A percentile compares a stretch with the other conserved stretches of the same genome.
These are phyloP conservation scores for Cataglyphis rosenhaueri DNA, from an alignment of 2,888 invertebrate species.

Conservation along the genomic window DNA sequence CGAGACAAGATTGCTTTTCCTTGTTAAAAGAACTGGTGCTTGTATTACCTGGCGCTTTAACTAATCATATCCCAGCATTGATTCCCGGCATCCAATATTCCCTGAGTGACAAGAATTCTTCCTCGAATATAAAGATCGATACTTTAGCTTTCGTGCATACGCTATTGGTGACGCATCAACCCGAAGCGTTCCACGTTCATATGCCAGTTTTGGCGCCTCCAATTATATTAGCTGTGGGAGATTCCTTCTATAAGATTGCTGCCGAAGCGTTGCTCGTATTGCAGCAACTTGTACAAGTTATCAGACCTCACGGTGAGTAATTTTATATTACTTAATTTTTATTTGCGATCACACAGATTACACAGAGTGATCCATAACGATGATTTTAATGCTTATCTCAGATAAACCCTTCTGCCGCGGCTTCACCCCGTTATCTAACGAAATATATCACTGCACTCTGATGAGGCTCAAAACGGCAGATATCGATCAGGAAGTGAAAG, in stretches of 20 bases:
- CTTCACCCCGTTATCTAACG: conserved; percentile 91
- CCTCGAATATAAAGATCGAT: conserved; percentile 99
- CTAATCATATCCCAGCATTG: conserved; percentile 93
- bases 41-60: conserved; percentile 95
- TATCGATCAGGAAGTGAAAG: conserved; percentile 99
- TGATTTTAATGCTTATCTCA: conserved; percentile 60
- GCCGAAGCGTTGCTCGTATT: conserved; percentile 97
- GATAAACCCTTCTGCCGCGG: conserved; percentile 88
- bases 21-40: conserved; percentile 95
- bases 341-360: background rate
- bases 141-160: conserved; percentile 96
- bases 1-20: conserved; percentile 96
- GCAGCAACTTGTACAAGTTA: conserved; percentile 97
- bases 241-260: conserved; percentile 99
- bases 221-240: conserved; percentile 95
- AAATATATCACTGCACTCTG: conserved; percentile 94
- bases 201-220: conserved; percentile 93
- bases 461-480: conserved; percentile 96
- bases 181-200: conserved; percentile 93
- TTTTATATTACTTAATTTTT: conserved; percentile 2
- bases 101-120: conserved; percentile 95
- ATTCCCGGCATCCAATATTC: conserved; percentile 96
- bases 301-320: conserved; percentile 91
- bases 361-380: background rate
- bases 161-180: conserved; percentile 92